phyloP scores from a whole-genome alignment of 2,113 vertebrate species.

The Erinaceus europaeus region DNA sequence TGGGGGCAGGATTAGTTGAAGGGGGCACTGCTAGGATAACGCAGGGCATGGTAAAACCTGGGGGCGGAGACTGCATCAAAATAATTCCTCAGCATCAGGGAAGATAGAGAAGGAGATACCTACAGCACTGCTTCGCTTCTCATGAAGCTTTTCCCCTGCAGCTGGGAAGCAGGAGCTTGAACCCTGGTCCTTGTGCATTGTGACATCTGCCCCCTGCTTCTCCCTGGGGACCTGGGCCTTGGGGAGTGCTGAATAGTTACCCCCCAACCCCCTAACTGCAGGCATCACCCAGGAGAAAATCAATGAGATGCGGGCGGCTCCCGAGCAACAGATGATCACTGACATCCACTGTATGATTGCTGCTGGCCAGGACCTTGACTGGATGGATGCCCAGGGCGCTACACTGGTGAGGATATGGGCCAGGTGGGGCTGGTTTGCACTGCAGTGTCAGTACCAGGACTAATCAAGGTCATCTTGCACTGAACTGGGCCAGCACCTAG shows the following conservation, averaged over 20 bases:
- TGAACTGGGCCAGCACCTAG: background rate
- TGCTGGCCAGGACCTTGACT: constrained; percentile 90
- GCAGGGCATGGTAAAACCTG: too few relatives aligned
- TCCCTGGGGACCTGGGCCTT: too few relatives aligned
- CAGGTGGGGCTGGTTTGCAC: background rate
- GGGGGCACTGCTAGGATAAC: too few relatives aligned
- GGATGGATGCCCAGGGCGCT: constrained; percentile 92
- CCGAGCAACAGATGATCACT: constrained; percentile 92
- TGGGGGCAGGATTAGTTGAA: too few relatives aligned
- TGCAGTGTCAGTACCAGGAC: background rate
- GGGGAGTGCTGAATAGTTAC: background rate
- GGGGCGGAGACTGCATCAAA: too few relatives aligned
- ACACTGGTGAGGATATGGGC: constrained; percentile 88
- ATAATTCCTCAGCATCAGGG: too few relatives aligned
- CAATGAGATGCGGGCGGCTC: constrained; percentile 93
- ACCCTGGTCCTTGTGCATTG: background rate
- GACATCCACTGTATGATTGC: constrained; percentile 92
- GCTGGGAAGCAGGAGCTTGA: background rate
- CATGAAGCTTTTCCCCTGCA: too few relatives aligned
- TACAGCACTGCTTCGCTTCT: too few relatives aligned
- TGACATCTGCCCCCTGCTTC: too few relatives aligned
- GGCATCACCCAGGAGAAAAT: constrained; percentile 99
- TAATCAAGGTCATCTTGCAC: background rate
- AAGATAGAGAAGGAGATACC: too few relatives aligned
- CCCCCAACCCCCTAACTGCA: background rate